Percentiles rank a stretch among this genome's conserved stretches.
phyloP scores from a whole-genome alignment of 2,113 vertebrate genomes.

The Bettongia penicillata region DNA sequence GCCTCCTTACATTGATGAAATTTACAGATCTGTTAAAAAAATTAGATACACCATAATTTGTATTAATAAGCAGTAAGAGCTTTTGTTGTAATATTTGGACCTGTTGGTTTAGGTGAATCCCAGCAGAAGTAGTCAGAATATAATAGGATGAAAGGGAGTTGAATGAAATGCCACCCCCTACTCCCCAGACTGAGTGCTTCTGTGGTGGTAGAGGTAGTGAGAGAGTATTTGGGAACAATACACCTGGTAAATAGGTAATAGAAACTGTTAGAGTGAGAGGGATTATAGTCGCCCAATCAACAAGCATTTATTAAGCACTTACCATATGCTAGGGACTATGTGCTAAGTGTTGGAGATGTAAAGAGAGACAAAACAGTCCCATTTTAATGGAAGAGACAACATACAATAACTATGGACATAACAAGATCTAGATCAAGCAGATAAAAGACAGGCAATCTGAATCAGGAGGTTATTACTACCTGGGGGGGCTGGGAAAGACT shows the following conservation, averaged over 20 bases:
- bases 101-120: background rate
- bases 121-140: background rate
- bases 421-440: background rate
- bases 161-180: background rate
- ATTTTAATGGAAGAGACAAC: background rate
- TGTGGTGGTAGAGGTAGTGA: background rate
- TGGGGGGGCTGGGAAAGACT: background rate
- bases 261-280: background rate
- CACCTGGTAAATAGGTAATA: background rate
- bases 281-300: background rate
- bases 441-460: background rate
- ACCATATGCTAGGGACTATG: background rate
- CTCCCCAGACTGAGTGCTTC: background rate
- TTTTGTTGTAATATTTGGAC: background rate
- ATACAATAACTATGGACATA: background rate
- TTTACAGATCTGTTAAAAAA: background rate
- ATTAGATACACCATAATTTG: background rate
- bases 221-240: background rate
- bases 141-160: background rate
- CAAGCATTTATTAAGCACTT: background rate
- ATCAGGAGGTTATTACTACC: background rate
- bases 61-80: background rate
- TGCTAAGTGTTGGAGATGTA: background rate
- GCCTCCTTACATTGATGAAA: background rate
- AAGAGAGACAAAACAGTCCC: background rate